These are phyloP conservation scores for Ancistrus triradiatus DNA, from an alignment of 2,113 vertebrate species.

Conservation along the genomic window DNA sequence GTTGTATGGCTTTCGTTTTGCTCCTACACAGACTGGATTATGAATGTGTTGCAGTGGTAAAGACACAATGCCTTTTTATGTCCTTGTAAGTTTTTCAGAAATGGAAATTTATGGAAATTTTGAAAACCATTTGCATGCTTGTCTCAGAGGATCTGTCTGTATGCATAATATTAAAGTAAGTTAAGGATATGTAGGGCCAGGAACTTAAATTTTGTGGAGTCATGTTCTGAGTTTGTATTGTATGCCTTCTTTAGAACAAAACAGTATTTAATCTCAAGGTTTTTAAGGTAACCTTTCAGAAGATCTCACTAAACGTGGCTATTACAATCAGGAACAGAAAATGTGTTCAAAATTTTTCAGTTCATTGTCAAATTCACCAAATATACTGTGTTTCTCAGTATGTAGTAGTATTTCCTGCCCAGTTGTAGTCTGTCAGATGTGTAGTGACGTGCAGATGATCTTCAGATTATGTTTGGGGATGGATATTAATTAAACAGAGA, in stretches of 20 bases:
- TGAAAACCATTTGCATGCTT: constrained; percentile 51
- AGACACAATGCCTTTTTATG: constrained; percentile 50
- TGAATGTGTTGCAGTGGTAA: constrained; percentile 27
- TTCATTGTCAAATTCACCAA: no score
- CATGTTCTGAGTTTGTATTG: constrained; percentile 16
- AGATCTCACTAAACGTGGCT: background rate
- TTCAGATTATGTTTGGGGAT: constrained; percentile 24
- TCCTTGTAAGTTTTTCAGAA: constrained; percentile 54
- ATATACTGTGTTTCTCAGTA: no score
- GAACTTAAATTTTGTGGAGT: constrained; percentile 24
- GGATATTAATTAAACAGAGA: constrained; percentile 41
- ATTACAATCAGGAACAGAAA: no score
- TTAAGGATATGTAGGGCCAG: constrained; percentile 50
- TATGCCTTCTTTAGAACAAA: constrained; percentile 4
- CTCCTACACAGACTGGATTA: constrained; percentile 1
- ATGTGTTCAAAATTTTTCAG: no score
- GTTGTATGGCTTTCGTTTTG: background rate
- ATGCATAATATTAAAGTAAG: constrained; percentile 43
- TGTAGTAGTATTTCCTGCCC: no score
- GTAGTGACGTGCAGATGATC: constrained; percentile 25
- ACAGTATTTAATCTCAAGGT: constrained; percentile 4
- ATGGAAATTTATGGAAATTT: constrained; percentile 62
- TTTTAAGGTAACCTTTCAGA: background rate
- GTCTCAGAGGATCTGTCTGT: constrained; percentile 50
- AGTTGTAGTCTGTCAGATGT: no score